Conservation (phyloP, 2,113 vertebrate genomes). For the Sinocyclocheilus maitianheensis region DNA sequence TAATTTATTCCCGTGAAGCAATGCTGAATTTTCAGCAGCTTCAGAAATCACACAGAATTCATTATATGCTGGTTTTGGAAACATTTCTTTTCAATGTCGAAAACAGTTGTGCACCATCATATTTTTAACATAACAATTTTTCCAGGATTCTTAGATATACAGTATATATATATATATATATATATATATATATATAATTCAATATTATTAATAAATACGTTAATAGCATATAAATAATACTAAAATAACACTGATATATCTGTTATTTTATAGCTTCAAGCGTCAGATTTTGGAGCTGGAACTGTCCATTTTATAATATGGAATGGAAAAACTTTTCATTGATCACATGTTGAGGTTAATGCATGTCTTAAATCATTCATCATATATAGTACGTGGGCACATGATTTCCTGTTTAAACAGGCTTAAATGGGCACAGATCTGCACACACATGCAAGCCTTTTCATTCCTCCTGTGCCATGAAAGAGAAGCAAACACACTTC, state of each 20-base stretch:
- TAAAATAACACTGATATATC: no score
- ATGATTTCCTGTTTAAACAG: constrained; percentile 22
- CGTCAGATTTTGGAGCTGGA: no score
- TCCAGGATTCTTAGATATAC: no score
- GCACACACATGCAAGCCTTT: neutral
- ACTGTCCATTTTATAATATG: neutral
- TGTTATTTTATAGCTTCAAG: neutral
- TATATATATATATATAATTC: no score
- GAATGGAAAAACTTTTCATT: neutral
- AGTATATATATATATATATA: no score
- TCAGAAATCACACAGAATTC: no score
- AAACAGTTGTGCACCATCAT: no score
- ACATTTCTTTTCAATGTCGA: no score
- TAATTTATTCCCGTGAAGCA: neutral
- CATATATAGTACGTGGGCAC: neutral
- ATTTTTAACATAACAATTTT: no score
- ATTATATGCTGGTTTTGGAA: neutral
- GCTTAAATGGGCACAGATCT: neutral
- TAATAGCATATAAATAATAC: no score
- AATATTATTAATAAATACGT: no score
- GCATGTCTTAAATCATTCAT: neutral
- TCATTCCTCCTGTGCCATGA: neutral
- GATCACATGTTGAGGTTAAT: neutral
- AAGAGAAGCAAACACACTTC: neutral
- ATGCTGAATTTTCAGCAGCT: neutral